Conservation (phyloP, 1,140 invertebrate genomes). For the Mamestra configurata region DNA sequence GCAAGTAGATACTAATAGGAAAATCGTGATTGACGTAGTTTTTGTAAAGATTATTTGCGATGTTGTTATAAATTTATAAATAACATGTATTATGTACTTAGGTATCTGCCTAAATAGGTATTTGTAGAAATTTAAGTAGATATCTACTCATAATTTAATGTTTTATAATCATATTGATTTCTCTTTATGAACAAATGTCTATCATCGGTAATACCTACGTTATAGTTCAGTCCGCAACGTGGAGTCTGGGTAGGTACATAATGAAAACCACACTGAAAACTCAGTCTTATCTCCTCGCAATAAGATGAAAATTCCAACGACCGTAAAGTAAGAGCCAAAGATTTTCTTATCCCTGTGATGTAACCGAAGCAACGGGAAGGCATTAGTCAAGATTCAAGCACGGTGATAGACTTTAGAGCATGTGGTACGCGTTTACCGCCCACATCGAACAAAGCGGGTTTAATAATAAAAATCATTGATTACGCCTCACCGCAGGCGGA, state of each 20-base stretch:
- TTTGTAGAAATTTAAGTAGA: too few species aligned
- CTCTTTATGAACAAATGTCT: background rate
- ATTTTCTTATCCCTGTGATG: slow-evolving; percentile 17
- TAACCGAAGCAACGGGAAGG: slow-evolving; percentile 35
- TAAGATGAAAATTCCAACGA: background rate
- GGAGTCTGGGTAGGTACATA: background rate
- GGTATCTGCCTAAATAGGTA: too few species aligned
- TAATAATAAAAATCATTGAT: slow-evolving; percentile 45
- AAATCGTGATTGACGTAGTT: slow-evolving; percentile 1
- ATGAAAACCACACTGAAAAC: background rate
- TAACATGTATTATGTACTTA: too few species aligned
- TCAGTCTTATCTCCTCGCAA: background rate
- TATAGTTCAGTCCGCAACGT: background rate
- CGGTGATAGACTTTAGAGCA: slow-evolving; percentile 33
- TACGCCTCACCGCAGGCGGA: slow-evolving; percentile 39
- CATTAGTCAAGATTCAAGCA: slow-evolving; percentile 38
- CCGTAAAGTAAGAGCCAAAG: background rate
- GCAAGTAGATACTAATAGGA: background rate
- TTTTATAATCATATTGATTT: background rate
- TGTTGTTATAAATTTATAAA: too few species aligned
- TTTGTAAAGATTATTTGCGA: background rate
- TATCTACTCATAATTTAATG: too few species aligned
- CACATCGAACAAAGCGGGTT: slow-evolving; percentile 40
- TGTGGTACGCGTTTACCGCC: slow-evolving; percentile 22
- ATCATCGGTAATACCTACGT: background rate